Percentiles rank a stretch among this genome's conserved stretches.
Conservation (phyloP, 1,140 invertebrate genomes). For the Mactra quadrangularis region DNA sequence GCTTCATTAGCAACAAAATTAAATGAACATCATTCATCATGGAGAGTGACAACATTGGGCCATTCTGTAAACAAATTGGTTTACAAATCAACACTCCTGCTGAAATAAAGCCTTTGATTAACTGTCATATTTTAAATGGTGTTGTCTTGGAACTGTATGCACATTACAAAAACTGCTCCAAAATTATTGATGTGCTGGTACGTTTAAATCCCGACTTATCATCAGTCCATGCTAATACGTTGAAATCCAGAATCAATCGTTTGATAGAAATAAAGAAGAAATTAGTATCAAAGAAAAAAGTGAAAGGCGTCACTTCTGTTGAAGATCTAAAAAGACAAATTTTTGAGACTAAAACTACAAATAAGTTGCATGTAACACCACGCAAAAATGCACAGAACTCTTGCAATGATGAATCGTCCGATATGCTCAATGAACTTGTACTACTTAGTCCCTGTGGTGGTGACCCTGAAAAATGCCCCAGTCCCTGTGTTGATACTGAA, state of each 20-base stretch:
- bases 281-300: constrained; percentile 5
- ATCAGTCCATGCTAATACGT: not conserved
- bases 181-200: constrained; percentile 6
- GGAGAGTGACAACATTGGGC: too few relatives aligned
- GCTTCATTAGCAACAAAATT: too few relatives aligned
- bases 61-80: too few relatives aligned
- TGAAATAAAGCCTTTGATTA: too few relatives aligned
- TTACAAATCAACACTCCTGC: too few relatives aligned
- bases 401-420: too few relatives aligned
- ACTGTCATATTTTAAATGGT: constrained; percentile 3
- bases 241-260: not conserved
- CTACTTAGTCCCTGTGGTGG: too few relatives aligned
- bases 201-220: not conserved
- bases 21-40: too few relatives aligned
- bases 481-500: too few relatives aligned
- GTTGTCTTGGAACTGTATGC: not conserved
- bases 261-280: not conserved
- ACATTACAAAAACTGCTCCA: not conserved
- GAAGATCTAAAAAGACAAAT: not conserved
- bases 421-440: too few relatives aligned
- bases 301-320: not conserved
- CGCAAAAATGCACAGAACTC: not conserved
- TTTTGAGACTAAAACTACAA: not conserved
- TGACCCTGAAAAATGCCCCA: too few relatives aligned
- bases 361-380: not conserved